Evolutionary conservation across 2,113 vertebrate species (phyloP).

Genomic region (Anarhynchus alexandrinus): DNA sequence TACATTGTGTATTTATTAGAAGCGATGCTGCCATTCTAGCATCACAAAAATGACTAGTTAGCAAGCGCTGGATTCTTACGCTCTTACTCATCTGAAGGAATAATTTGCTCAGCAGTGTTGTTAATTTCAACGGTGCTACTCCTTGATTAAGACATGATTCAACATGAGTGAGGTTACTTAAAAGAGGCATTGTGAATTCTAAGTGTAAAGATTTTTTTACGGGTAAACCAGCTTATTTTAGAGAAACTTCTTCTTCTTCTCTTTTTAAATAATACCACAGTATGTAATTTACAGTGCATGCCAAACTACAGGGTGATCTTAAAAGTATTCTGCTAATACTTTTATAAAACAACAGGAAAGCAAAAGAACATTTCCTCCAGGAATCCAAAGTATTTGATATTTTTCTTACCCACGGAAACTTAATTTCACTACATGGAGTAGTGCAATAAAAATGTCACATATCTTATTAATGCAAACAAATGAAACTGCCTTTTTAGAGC

Average conservation of each 20-base stretch:
- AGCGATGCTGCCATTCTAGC: neutral
- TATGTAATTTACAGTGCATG: conserved; percentile 7
- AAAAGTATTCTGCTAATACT: conserved; percentile 31
- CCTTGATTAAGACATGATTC: conserved; percentile 31
- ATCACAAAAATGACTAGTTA: conserved; percentile 7
- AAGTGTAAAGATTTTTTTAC: neutral
- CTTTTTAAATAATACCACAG: neutral
- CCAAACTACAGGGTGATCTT: conserved; percentile 9
- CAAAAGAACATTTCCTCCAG: conserved; percentile 56
- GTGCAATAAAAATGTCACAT: conserved; percentile 67
- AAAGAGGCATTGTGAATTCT: neutral
- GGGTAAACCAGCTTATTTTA: neutral
- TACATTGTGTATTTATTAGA: conserved; percentile 2
- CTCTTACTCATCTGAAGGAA: conserved; percentile 2
- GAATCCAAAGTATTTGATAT: conserved; percentile 55
- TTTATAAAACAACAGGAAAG: conserved; percentile 51
- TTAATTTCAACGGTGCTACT: neutral
- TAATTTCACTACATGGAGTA: conserved; percentile 63
- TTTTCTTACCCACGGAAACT: conserved; percentile 63
- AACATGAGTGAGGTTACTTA: neutral
- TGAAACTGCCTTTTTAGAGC: conserved; percentile 62
- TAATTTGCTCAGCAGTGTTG: conserved; percentile 3
- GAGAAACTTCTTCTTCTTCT: neutral
- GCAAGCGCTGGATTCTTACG: neutral
- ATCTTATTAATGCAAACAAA: conserved; percentile 71